Evolutionary conservation across 2,888 invertebrate species (phyloP).

Genomic region (Carcina quercana): DNA sequence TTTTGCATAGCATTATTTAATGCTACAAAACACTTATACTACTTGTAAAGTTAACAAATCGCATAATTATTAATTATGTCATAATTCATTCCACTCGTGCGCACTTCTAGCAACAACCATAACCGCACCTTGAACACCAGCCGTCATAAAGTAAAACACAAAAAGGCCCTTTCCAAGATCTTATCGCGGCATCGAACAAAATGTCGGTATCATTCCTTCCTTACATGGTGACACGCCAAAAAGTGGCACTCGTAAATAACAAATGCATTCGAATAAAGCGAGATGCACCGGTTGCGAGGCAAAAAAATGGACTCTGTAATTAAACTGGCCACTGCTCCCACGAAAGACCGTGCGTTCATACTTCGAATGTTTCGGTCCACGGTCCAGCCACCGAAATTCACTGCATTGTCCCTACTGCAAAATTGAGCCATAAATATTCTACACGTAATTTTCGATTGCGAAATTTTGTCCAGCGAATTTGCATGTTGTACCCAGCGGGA

Average conservation of each 20-base stretch:
- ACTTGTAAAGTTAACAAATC: too few relatives aligned
- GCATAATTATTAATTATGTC: too few relatives aligned
- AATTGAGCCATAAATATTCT: constrained; percentile 70
- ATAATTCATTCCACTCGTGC: too few relatives aligned
- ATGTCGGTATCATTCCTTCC: constrained; percentile 32
- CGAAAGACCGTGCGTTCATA: constrained; percentile 37
- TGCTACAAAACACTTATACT: too few relatives aligned
- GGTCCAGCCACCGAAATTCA: constrained; percentile 41
- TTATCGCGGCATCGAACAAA: constrained; percentile 34
- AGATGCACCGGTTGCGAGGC: constrained; percentile 33
- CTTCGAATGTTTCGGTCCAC: constrained; percentile 36
- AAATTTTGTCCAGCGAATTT: constrained; percentile 41
- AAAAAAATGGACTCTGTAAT: constrained; percentile 49
- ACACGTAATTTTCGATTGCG: constrained; percentile 57
- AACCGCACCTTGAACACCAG: too few relatives aligned
- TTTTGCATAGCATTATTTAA: too few relatives aligned
- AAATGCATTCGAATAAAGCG: constrained; percentile 46
- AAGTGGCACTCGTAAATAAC: constrained; percentile 60
- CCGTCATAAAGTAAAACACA: too few relatives aligned
- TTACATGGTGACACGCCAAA: constrained; percentile 56
- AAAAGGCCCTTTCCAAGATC: constrained; percentile 5
- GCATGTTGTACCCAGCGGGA: constrained; percentile 39
- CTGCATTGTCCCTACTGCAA: constrained; percentile 41
- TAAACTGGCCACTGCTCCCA: constrained; percentile 46
- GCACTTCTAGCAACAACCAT: too few relatives aligned